Base-by-base conservation (phyloP, 2,113 vertebrate genomes). In the Phyllopteryx taeniolatus region DNA sequence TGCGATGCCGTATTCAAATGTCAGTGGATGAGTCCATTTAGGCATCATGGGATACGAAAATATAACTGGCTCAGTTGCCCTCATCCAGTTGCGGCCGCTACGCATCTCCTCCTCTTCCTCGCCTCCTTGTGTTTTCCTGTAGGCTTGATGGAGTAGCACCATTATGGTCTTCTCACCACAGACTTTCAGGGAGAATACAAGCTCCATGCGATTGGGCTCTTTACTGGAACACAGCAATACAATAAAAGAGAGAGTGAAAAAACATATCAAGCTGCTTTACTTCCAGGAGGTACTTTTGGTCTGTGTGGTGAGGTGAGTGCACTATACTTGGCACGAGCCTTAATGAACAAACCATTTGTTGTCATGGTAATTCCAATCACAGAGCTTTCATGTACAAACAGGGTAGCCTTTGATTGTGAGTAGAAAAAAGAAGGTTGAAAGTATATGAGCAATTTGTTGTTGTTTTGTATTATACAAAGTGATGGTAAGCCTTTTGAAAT, bases 151-250 rank as follows among this genome's bases (percentile, higher is more conserved):
- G 85, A 89, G 81, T 68, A 76, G 79, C 59, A 31, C 78, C 85
- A 88, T 91, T 90, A 90, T 91, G 90, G 89, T 86, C 83, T 87
- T 83, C 88, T 89, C 86, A 90, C 91, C 91, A 90, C 91, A 92
- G 83, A 90, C 78, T 84, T 82, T 77, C 71, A 51, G 79, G 39
- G 77, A 78, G 83, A 88, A 83, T 11, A 85, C 75, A 79, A 82
- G 86, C 86, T 88, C 82, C 86, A 83, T 77, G 82, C 77, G 88
- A 89, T 80, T 75, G 39, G 74, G 76, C 75, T 75, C 84, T 90
- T 93, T 93, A 91, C 92, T 88, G 92, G 92, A 93, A 93, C 82
- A 87, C 44, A n/a, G 73, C 91, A 91, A 89, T 84, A 88, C 87
- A 86, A 91, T 91, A 86, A 91, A 90, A 89, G 81, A 81, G 78